A percentile compares a stretch with the other conserved stretches of the same genome.
phyloP scores from a whole-genome alignment of 2,113 vertebrate genomes.

The Lutjanus erythropterus region DNA sequence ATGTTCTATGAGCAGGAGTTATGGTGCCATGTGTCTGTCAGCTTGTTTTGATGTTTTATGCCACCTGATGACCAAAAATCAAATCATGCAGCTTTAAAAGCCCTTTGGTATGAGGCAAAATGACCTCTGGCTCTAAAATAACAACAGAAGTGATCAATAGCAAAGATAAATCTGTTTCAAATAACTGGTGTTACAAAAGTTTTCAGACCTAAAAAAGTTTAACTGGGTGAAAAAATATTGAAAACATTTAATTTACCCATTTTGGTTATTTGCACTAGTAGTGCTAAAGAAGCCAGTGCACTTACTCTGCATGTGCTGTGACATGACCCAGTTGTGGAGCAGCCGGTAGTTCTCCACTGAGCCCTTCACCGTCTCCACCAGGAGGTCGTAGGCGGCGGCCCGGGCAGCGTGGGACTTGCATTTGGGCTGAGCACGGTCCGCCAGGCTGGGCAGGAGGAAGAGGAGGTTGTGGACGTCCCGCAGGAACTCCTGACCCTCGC shows the following conservation, averaged over 20 bases:
- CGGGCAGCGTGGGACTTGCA: conserved; percentile 97
- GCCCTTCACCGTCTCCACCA: conserved; percentile 98
- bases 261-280: too few relatives aligned
- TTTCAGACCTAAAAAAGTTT: not conserved
- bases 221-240: not conserved
- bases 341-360: conserved; percentile 98
- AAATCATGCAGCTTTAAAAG: not conserved
- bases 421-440: conserved; percentile 96
- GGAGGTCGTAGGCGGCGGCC: conserved; percentile 95
- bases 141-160: not conserved
- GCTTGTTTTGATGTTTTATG: not conserved
- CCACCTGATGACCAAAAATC: not conserved
- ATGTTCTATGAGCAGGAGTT: not conserved
- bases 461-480: conserved; percentile 97
- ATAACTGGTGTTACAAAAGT: not conserved
- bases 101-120: not conserved
- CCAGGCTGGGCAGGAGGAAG: conserved; percentile 96
- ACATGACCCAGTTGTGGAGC: conserved; percentile 99
- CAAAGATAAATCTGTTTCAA: not conserved
- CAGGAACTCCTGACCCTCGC: conserved; percentile 98
- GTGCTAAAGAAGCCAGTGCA: not conserved
- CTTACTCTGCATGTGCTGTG: conserved; percentile 99
- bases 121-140: not conserved
- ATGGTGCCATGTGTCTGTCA: not conserved
- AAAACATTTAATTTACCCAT: not conserved